Base-by-base conservation (phyloP, 2,113 vertebrate species). In the Brachionichthys hirsutus region DNA sequence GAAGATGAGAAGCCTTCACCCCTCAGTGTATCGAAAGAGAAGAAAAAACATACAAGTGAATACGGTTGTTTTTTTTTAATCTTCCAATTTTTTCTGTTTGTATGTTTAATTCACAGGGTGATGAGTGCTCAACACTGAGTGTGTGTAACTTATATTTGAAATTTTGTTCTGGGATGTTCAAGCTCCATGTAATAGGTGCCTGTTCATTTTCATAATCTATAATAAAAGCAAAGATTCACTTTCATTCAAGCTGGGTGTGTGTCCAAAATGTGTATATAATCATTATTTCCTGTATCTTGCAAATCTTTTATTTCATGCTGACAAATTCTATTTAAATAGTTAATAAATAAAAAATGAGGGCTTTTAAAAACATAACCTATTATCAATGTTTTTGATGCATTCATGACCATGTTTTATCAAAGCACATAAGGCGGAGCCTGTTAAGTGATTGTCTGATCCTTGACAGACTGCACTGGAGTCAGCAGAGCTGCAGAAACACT, bases 141-240 rank as follows among this genome's bases (percentile, higher is more conserved):
- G 81, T 85, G 80, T 87, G 76, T 77, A 87, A 87, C 86, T 91
- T 87, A 88, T 82, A 80, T 86, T 83, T 82, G 60, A 85, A 67
- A 67, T 68, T 74, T 69, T 85, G 66, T 89, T 87, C 74, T 87
- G 85, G 84, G 88, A 89, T 89, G 88, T 92, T 78, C 82, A 87
- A 89, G 88, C 83, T 88, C 87, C 85, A 85, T 91, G 83, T 90
- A 84, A 89, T 77, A 86, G 90, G 86, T 90, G 87, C 89, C 90
- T 91, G 89, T 90, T 88, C 81, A 90, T 90, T 90, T 89, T 88
- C 87, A 89, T 85, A 89, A 91, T 87, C 84, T 81, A 88, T 78
- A 89, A 91, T 89, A 90, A 92, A 90, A 85, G 81, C 74, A 85
- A 77, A 85, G 70, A 85, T 85, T 88, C 75, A 87, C 83, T 86